Base-by-base conservation (phyloP, 1,140 invertebrate genomes). In the Drosophila malerkotliana region DNA sequence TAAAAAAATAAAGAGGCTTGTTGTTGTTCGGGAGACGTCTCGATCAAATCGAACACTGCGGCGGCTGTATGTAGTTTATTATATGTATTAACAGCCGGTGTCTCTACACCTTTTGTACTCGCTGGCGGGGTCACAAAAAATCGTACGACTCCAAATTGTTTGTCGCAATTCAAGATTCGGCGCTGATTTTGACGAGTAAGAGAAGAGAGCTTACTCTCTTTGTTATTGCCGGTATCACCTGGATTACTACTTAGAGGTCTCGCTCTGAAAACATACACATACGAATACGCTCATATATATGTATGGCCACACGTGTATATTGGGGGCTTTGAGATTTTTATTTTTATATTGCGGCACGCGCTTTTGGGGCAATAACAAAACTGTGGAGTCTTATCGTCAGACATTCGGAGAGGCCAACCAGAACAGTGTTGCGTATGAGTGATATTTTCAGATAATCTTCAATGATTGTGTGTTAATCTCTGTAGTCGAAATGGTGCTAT, bases 271-370 rank as follows among this genome's bases (percentile, higher is more conserved):
- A 39, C 14, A 54, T 8, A 54, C 30, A 18, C 3, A 18, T 39
- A 68, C 47, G 8, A 28, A 15, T 39, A 51, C 9, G 51, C 21
- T 14, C 5, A n/a, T 14, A 9, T 51, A 15, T 32, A 39, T 10
- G 12, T 57, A 51, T 49, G 30, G 37, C 34, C 28, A 48, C 60
- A 57, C 48, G 52, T 58, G 32, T 66, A 21, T 60, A 61, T 48
- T 14, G 44, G 28, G 47, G 53, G 47, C 48, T 75, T 75, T 53
- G 12, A 58, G 71, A 75, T 75, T 75, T 75, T 58, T 75, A 75
- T 75, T 75, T 74, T 47, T 75, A 75, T 75, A 58, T 66, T 53
- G 30, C 39, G 71, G 72, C 69, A 74, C 72, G 72, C 71, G 60
- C 54, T 21, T 18, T 52, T 58, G 60, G 21, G 53, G 53, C 34